phyloP scores from a whole-genome alignment of 2,113 vertebrate genomes.

The Pipra filicauda region DNA sequence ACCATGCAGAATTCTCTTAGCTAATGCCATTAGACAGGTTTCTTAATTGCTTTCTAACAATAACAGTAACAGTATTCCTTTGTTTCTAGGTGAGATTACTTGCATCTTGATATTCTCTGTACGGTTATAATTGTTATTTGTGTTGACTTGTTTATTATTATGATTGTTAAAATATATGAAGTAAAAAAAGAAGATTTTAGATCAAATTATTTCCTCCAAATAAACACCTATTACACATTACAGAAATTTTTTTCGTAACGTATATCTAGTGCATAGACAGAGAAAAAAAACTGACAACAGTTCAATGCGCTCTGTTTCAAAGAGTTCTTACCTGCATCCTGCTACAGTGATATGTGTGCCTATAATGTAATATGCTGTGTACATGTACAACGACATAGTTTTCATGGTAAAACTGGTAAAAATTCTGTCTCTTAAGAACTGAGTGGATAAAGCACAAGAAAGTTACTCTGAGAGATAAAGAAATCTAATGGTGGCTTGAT shows the following conservation, averaged over 20 bases:
- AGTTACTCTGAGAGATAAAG: not conserved
- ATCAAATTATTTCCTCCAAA: not conserved
- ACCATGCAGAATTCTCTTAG: not conserved
- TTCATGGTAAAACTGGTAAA: not conserved
- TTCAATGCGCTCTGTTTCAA: not conserved
- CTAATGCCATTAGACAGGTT: not conserved
- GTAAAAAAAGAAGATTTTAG: not conserved
- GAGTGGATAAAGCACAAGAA: not conserved
- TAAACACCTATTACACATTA: not conserved
- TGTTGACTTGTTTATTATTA: not conserved
- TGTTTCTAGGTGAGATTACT: not conserved
- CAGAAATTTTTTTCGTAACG: not conserved
- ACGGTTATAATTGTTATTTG: not conserved
- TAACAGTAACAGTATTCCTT: not conserved
- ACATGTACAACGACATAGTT: not conserved
- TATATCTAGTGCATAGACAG: not conserved
- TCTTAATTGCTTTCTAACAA: conserved; percentile 15
- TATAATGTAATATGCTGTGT: not conserved
- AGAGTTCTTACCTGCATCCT: not conserved
- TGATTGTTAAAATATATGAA: not conserved
- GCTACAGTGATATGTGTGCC: not conserved
- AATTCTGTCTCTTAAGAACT: not conserved
- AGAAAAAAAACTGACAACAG: not conserved
- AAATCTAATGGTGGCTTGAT: not conserved
- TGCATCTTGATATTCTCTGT: not conserved